Conservation (phyloP, 2,113 vertebrate genomes). For the Varanus salvator region DNA sequence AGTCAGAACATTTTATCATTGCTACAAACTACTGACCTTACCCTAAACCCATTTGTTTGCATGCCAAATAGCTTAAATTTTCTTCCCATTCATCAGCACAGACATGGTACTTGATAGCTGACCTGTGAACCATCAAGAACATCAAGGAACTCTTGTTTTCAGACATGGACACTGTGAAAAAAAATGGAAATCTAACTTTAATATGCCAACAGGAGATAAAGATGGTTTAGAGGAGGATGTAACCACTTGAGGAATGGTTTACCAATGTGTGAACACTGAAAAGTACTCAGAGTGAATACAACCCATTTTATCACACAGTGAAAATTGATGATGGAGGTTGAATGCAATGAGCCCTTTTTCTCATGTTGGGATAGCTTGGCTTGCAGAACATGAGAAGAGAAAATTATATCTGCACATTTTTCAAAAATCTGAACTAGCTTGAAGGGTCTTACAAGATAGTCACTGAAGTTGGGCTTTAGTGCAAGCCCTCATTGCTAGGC, state of each 20-base stretch:
- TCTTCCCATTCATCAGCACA: constrained; percentile 93
- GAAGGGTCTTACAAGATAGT: not conserved
- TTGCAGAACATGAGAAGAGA: not conserved
- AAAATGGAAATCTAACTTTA: constrained; percentile 49
- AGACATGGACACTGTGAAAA: constrained; percentile 84
- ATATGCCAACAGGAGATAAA: not conserved
- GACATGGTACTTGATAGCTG: constrained; percentile 84
- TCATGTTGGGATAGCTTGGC: not conserved
- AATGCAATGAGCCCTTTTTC: not conserved
- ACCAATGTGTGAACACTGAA: not conserved
- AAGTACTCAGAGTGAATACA: not conserved
- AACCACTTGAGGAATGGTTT: not conserved
- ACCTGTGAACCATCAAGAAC: constrained; percentile 84
- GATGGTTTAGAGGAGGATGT: not conserved
- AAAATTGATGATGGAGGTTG: not conserved
- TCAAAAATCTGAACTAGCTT: not conserved
- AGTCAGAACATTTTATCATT: constrained; percentile 65
- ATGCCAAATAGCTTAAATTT: constrained; percentile 86
- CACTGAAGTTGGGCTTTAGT: not conserved
- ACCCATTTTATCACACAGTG: not conserved
- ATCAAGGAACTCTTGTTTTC: constrained; percentile 73
- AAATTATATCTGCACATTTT: not conserved
- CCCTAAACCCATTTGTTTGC: constrained; percentile 96
- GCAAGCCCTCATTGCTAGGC: not conserved
- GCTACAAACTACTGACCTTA: constrained; percentile 92